phyloP scores from a whole-genome alignment of 2,797 vertebrate species.

The Sciaenops ocellatus region DNA sequence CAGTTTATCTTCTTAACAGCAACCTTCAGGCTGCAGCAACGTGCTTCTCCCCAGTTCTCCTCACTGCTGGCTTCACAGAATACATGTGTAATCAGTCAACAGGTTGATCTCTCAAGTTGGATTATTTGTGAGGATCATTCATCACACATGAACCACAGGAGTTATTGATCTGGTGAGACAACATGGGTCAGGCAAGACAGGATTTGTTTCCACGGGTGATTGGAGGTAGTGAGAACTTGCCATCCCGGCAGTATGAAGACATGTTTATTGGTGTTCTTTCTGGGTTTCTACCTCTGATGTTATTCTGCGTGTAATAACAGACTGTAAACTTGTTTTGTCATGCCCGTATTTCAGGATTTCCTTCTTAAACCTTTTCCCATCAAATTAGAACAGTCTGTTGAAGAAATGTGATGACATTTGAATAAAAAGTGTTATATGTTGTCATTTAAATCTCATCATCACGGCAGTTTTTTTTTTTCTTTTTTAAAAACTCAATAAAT shows the following conservation, averaged over 20 bases:
- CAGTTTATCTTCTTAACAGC: not conserved
- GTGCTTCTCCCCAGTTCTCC: not conserved
- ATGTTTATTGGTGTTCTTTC: not conserved
- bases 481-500: not conserved
- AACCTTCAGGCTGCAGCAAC: not conserved
- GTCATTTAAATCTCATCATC: not conserved
- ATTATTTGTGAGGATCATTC: conserved; percentile 42
- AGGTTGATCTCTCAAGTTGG: conserved; percentile 28
- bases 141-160: conserved; percentile 26
- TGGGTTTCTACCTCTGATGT: not conserved
- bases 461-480: not conserved
- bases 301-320: conserved; percentile 2
- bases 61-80: conserved; percentile 1
- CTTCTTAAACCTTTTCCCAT: not conserved
- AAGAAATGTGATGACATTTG: not conserved
- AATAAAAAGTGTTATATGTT: not conserved
- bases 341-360: not conserved
- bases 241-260: not conserved
- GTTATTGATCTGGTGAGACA: conserved; percentile 39
- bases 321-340: not conserved
- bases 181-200: conserved; percentile 12
- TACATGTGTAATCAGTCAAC: conserved; percentile 2
- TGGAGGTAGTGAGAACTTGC: not conserved
- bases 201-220: not conserved
- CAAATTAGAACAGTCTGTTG: not conserved